Evolutionary conservation across 1,140 invertebrate genomes (phyloP), one percentile per base, ranked within the genome.

Genomic region (Drosophila biarmipes): DNA sequence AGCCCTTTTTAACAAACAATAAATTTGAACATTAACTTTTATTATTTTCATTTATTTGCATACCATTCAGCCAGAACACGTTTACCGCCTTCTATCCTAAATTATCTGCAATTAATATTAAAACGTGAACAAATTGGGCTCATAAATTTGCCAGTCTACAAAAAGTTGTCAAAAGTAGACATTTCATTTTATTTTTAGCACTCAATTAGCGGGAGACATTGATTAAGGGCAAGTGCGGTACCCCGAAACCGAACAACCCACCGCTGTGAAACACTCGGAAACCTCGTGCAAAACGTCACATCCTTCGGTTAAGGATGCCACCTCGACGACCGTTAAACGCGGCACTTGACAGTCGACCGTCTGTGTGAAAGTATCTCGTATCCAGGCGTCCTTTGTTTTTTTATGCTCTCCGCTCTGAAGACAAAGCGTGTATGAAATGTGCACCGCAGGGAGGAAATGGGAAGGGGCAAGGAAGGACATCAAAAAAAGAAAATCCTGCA

Each of bases 401-500:
- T 74, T 74, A 56, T 52, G 15, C 31, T 52, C 53, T 40, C 72
- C 72, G 71, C 71, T 75, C 62, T 42, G 57, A 55, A 75, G 59
- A 64, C 72, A 66, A 73, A 75, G 71, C 72, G 40, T 66, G 72
- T 48, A 74, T 74, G 72, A 55, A 73, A 49, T 62, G 40, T 45
- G 34, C 72, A 57, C 58, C 46, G 46, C 46, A 49, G 46, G 46
- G 40, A 56, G 35, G 38, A 19, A 34, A 5, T 24, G 17, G 27
- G 19, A 46, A 34, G 12, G 42, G 8, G 17, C 15, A 42, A 24
- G 15, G 21, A 12, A 29, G 34, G 51, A 46, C 38, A 54, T 71
- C 66, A 64, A 64, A 73, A 56, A 66, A 21, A 45, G 57, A 74
- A 76, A 59, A 76, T 76, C 57, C 57, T 52, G 72, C 72, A 75